A percentile compares a stretch with the other conserved stretches of the same genome.
phyloP scores from a whole-genome alignment of 2,888 invertebrate genomes.

The Barypeithes pellucidus region DNA sequence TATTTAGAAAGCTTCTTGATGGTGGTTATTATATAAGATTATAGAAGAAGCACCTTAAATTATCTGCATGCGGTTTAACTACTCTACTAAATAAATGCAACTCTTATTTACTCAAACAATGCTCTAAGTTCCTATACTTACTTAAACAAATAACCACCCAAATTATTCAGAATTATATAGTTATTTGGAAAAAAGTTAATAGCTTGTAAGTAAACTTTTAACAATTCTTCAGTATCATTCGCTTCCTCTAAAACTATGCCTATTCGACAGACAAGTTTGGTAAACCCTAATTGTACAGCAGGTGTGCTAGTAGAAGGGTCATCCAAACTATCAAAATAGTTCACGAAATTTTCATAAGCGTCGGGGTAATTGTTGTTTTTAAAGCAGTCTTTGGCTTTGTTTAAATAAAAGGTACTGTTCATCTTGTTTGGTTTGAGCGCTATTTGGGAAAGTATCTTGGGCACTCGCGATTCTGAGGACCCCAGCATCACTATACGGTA shows the following conservation, averaged over 20 bases:
- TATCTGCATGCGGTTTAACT: no score
- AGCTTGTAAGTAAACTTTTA: slow-evolving; percentile 69
- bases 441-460: slow-evolving; percentile 53
- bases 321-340: slow-evolving; percentile 60
- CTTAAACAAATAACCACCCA: slow-evolving; percentile 73
- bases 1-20: background rate
- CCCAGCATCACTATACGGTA: slow-evolving; percentile 46
- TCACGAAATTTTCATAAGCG: slow-evolving; percentile 60
- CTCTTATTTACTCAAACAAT: no score
- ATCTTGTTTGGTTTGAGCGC: slow-evolving; percentile 55
- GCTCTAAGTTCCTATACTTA: slow-evolving; percentile 59
- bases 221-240: slow-evolving; percentile 65
- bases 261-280: slow-evolving; percentile 59
- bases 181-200: slow-evolving; percentile 71
- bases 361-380: slow-evolving; percentile 56
- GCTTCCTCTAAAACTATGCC: slow-evolving; percentile 62
- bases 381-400: slow-evolving; percentile 58
- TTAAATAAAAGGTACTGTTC: slow-evolving; percentile 56
- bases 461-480: slow-evolving; percentile 56
- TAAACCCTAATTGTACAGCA: slow-evolving; percentile 58
- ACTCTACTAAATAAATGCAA: no score
- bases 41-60: no score
- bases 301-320: slow-evolving; percentile 55
- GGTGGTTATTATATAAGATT: background rate
- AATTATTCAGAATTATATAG: slow-evolving; percentile 71